These are phyloP conservation scores for Xanthia togata DNA, from an alignment of 2,888 invertebrate genomes.

Conservation along the genomic window DNA sequence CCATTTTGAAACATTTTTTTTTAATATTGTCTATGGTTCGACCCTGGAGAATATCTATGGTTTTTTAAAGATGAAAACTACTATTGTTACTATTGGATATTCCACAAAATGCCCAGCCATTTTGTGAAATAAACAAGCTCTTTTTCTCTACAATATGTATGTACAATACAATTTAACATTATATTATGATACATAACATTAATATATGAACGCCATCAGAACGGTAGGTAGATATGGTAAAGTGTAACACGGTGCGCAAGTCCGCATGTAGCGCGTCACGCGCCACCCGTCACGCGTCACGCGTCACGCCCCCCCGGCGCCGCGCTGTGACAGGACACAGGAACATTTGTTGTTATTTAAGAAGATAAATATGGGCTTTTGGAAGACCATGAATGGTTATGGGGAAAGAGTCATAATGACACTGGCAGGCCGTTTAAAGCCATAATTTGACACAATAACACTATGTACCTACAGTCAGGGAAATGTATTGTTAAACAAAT, in stretches of 20 bases:
- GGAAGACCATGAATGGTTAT: too few relatives aligned
- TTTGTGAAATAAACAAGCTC: slow-evolving; percentile 18
- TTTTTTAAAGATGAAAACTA: slow-evolving; percentile 1
- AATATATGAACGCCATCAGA: slow-evolving; percentile 18
- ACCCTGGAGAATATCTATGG: neutral
- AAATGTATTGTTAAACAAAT: too few relatives aligned
- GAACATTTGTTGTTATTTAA: too few relatives aligned
- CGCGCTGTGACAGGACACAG: too few relatives aligned
- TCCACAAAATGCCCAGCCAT: slow-evolving; percentile 32
- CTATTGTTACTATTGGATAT: slow-evolving; percentile 13
- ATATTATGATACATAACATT: slow-evolving; percentile 14
- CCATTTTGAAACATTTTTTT: slow-evolving; percentile 7
- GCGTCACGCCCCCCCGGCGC: too few relatives aligned
- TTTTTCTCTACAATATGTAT: slow-evolving; percentile 20
- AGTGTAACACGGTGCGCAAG: slow-evolving; percentile 16
- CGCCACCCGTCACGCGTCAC: too few relatives aligned
- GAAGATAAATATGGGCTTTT: too few relatives aligned
- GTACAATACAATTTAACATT: slow-evolving; percentile 34
- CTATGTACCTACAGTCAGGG: too few relatives aligned
- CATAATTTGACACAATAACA: too few relatives aligned
- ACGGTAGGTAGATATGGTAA: slow-evolving; percentile 18
- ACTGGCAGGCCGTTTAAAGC: too few relatives aligned
- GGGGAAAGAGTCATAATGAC: too few relatives aligned
- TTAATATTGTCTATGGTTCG: slow-evolving; percentile 20
- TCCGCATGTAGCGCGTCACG: neutral